Base-by-base conservation (phyloP, 2,113 vertebrate species). In the Columbina picui region DNA sequence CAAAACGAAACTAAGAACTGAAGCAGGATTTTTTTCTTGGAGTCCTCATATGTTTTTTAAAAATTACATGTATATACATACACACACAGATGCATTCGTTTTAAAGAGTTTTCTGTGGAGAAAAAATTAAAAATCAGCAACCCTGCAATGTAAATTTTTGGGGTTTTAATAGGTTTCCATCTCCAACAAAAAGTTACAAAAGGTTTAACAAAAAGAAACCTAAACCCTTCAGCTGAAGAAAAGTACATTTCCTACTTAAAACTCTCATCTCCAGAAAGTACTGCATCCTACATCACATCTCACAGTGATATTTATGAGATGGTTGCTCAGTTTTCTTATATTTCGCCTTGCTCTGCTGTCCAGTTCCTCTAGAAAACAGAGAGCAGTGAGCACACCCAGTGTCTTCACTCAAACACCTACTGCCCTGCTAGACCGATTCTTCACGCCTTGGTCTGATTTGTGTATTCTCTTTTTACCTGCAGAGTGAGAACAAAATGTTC, bases 141-240 rank as follows among this genome's bases (percentile, higher is more conserved):
- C 20, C 2, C 21, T 3, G 4, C 10, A 22, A 25, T 6, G 12
- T 15, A 6, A 38, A 10, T 9, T 30, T 43, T 61, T 26, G 2
- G 4, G 16, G 26, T 75, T 79, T 64, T 11, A 36, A 61, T 5
- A 73, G 17, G 50, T 32, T 61, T 89, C 32, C 12, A 18, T 36
- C 19, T 87, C 27, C 12, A 64, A 36, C 9, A 81, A 3, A 43
- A 70, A n/a, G 5, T 59, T 30, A 36, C 22, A 41, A 64, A 55
- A 69, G 12, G 1, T 38, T 75, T 30, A 73, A 55, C 7, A 57
- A 76, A 19, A 49, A 70, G 63, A 87, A 41, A 1, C 0, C 12
- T 64, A 15, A 78, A 57, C 21, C 19, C 6, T 65, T 87, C 39
- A 69, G 30, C 19, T 23, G 56, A 91, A 77, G 15, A 75, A 77